Conservation (phyloP, 2,888 invertebrate species). For the Trimorus sp. region DNA sequence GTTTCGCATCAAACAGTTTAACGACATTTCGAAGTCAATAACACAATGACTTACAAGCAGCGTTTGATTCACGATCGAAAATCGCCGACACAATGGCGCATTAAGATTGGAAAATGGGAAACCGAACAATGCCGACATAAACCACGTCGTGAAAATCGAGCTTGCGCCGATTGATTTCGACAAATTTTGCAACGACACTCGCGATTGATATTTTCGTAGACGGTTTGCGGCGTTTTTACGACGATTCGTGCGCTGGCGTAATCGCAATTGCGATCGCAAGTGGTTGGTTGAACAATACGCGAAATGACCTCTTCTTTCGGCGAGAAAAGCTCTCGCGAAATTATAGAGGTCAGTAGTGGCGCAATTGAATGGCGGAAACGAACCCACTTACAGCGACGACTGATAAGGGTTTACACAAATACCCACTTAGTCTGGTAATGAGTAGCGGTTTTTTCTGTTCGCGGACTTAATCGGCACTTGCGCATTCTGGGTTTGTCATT, state of each 20-base stretch:
- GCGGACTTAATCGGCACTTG: constrained; percentile 23
- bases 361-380: constrained; percentile 54
- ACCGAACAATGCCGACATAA: constrained; percentile 31
- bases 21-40: constrained; percentile 22
- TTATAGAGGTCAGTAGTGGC: constrained; percentile 58
- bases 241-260: constrained; percentile 12
- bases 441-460: constrained; percentile 26
- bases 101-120: constrained; percentile 23
- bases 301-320: constrained; percentile 49
- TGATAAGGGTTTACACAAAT: constrained; percentile 74
- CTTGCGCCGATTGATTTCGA: not conserved
- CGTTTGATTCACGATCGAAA: constrained; percentile 15
- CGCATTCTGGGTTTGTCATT: constrained; percentile 23
- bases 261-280: constrained; percentile 30
- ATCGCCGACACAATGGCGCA: constrained; percentile 27
- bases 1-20: constrained; percentile 16
- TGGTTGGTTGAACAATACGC: constrained; percentile 33
- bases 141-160: constrained; percentile 7
- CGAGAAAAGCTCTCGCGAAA: constrained; percentile 57
- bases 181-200: constrained; percentile 28
- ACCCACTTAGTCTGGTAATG: constrained; percentile 70
- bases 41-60: too few relatives aligned
- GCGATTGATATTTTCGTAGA: constrained; percentile 6
- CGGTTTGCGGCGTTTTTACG: constrained; percentile 1
- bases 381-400: constrained; percentile 60